phyloP scores from a whole-genome alignment of 1,140 invertebrate species.

The Drosophila chauvacae region DNA sequence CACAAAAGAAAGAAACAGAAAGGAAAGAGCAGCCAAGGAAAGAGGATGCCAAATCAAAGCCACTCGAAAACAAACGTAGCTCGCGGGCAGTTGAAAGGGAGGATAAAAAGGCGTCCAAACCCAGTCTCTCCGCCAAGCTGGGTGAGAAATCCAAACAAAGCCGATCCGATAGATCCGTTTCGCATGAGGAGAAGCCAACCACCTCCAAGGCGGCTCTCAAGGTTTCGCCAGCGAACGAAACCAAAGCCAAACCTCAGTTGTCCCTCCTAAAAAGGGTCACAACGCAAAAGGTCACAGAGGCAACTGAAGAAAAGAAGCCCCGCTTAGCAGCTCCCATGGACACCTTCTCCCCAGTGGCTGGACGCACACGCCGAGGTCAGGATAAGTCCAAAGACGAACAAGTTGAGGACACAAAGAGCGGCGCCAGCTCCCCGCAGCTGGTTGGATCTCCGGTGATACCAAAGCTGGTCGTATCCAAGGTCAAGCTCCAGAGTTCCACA shows the following conservation, averaged over 20 bases:
- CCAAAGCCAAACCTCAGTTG: conserved; percentile 36
- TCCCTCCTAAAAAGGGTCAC: conserved; percentile 41
- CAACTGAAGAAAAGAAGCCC: conserved; percentile 31
- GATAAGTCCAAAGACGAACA: background rate
- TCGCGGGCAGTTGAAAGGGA: background rate
- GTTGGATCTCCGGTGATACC: conserved; percentile 71
- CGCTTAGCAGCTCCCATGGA: conserved; percentile 10
- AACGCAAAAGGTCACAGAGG: conserved; percentile 2
- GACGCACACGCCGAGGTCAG: conserved; percentile 52
- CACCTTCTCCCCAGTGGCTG: conserved; percentile 46
- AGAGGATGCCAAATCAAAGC: background rate
- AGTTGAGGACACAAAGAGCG: background rate
- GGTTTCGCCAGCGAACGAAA: conserved; percentile 7
- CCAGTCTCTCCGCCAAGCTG: conserved; percentile 15
- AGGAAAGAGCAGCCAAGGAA: conserved; percentile 13
- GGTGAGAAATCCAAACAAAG: conserved; percentile 1
- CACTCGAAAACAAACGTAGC: background rate
- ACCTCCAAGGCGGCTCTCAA: conserved; percentile 29
- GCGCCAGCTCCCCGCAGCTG: conserved; percentile 7
- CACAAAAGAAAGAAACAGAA: background rate
- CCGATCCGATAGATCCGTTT: background rate
- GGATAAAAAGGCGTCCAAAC: background rate
- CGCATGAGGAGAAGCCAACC: conserved; percentile 36
- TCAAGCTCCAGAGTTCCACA: conserved; percentile 36
- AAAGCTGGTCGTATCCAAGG: conserved; percentile 56